phyloP scores from a whole-genome alignment of 2,113 vertebrate genomes.

The Oxygymnocypris stewartii region DNA sequence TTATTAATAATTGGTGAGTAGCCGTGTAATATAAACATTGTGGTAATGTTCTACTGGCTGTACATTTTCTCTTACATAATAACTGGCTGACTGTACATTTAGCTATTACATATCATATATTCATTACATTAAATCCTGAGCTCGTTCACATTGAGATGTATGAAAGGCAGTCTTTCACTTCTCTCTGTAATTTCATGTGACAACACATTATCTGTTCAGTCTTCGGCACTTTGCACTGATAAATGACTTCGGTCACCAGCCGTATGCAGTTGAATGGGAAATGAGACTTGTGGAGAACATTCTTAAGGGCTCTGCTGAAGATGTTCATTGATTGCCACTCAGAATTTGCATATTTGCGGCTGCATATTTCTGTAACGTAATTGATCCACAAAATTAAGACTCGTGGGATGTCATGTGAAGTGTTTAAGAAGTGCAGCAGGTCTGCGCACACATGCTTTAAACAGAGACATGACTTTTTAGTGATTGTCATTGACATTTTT shows the following conservation, averaged over 20 bases:
- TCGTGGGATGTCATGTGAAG: conserved; percentile 19
- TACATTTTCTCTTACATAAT: not conserved
- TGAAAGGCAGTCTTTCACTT: conserved; percentile 20
- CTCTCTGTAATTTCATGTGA: conserved; percentile 41
- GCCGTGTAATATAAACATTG: not conserved
- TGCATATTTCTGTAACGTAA: conserved; percentile 34
- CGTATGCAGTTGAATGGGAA: conserved; percentile 32
- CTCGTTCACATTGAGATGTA: conserved; percentile 5
- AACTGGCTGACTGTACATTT: not conserved
- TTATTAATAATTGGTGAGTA: not conserved
- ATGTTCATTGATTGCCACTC: conserved; percentile 36
- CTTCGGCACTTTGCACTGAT: conserved; percentile 27
- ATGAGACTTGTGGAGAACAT: conserved; percentile 16
- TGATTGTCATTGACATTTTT: not conserved
- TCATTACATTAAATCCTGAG: not conserved
- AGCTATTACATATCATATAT: not conserved
- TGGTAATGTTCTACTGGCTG: not conserved
- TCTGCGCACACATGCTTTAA: not conserved
- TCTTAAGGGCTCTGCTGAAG: not conserved
- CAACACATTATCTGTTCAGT: conserved; percentile 44
- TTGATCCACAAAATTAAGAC: conserved; percentile 18
- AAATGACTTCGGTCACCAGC: conserved; percentile 43
- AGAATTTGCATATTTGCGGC: conserved; percentile 38
- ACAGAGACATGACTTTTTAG: not conserved
- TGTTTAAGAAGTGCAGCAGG: conserved; percentile 2